Conservation (phyloP, 2,888 invertebrate genomes). For the Archaeoteleia sp. region DNA sequence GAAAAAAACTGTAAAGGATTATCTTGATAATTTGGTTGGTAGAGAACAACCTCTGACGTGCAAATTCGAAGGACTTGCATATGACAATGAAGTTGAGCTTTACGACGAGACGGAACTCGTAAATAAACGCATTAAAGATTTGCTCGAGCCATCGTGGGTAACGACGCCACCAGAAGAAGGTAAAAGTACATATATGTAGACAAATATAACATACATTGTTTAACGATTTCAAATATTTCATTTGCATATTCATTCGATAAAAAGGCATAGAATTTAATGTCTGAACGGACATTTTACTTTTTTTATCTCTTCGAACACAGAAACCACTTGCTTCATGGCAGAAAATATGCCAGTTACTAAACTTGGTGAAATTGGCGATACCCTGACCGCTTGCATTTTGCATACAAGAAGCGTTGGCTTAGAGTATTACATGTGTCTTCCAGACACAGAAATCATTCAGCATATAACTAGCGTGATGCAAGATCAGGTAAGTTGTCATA, state of each 20-base stretch:
- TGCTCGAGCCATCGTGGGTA: constrained; percentile 62
- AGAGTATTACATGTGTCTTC: constrained; percentile 48
- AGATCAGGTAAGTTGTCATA: constrained; percentile 48
- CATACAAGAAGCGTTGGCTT: constrained; percentile 19
- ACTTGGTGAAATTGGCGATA: constrained; percentile 61
- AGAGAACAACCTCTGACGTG: too few species aligned
- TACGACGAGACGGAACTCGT: constrained; percentile 52
- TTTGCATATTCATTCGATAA: background rate
- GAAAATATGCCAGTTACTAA: constrained; percentile 48
- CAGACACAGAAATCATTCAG: constrained; percentile 56
- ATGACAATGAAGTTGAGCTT: too few species aligned
- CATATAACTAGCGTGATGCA: constrained; percentile 59
- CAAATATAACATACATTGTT: constrained; percentile 13
- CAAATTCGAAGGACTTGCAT: too few species aligned
- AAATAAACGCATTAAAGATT: constrained; percentile 60
- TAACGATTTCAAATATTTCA: constrained; percentile 3
- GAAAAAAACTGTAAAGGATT: too few species aligned
- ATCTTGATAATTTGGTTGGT: too few species aligned
- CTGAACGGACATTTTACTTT: constrained; percentile 14
- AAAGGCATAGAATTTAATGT: constrained; percentile 2
- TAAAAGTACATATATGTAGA: too few species aligned
- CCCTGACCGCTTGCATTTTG: constrained; percentile 49
- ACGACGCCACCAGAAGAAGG: constrained; percentile 49
- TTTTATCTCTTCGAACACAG: constrained; percentile 39
- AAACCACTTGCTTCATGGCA: constrained; percentile 56